Evolutionary conservation across 2,888 invertebrate genomes (phyloP).

Genomic region (Cephus spinipes): DNA sequence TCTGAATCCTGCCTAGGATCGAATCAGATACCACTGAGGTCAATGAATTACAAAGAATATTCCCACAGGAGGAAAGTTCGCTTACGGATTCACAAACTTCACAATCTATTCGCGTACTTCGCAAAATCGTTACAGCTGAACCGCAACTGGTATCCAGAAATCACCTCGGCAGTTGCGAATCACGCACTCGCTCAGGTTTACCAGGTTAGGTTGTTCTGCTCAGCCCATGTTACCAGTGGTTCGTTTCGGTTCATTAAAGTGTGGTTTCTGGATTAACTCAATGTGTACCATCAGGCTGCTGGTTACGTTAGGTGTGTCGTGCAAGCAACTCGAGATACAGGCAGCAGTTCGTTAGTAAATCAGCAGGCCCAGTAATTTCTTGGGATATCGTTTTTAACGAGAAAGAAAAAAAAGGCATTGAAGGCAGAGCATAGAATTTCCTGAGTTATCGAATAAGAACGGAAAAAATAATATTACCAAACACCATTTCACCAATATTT

Average conservation of each 20-base stretch:
- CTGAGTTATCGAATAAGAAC: neutral
- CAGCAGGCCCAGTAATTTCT: neutral
- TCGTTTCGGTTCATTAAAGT: constrained; percentile 26
- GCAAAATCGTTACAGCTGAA: neutral
- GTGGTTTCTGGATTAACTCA: constrained; percentile 23
- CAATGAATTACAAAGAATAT: neutral
- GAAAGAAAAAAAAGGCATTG: neutral
- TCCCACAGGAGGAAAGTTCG: neutral
- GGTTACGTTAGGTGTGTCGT: neutral
- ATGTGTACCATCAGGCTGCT: neutral
- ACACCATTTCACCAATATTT: neutral
- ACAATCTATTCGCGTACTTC: neutral
- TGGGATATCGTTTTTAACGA: neutral
- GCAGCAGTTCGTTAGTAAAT: neutral
- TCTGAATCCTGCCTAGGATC: neutral
- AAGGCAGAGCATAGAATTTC: neutral
- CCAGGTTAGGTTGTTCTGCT: neutral
- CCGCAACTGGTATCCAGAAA: neutral
- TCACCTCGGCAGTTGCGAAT: neutral
- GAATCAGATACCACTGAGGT: neutral
- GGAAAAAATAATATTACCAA: no score
- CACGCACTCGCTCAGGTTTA: neutral
- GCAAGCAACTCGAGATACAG: neutral
- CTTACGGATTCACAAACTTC: neutral
- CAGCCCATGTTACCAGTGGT: neutral